These are phyloP conservation scores for Phoronis australis DNA, from an alignment of 2,888 invertebrate species.

Conservation along the genomic window DNA sequence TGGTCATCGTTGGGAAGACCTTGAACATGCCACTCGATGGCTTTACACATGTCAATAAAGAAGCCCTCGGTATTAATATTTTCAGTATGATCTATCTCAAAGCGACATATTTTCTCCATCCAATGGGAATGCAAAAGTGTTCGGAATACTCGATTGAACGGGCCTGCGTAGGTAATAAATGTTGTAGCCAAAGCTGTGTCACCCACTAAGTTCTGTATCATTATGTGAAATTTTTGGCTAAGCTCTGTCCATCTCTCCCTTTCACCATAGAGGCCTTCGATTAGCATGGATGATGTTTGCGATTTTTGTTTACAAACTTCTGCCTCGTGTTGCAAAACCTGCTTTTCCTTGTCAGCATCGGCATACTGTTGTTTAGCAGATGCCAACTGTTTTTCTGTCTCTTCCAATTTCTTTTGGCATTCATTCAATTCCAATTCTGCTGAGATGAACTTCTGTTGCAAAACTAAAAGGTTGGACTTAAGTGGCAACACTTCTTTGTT, in stretches of 20 bases:
- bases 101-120: no score
- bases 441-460: constrained; percentile 49
- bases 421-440: constrained; percentile 25
- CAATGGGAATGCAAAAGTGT: no score
- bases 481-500: constrained; percentile 93
- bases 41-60: no score
- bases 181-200: no score
- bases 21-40: no score
- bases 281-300: constrained; percentile 47
- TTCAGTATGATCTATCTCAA: no score
- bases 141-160: no score
- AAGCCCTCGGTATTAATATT: no score
- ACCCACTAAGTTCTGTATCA: no score
- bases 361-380: constrained; percentile 32
- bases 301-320: constrained; percentile 47
- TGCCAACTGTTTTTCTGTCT: constrained; percentile 31
- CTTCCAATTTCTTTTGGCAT: constrained; percentile 30
- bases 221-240: constrained; percentile 50
- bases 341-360: constrained; percentile 27
- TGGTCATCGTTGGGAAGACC: no score
- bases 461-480: constrained; percentile 52
- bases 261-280: constrained; percentile 49
- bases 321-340: constrained; percentile 49
- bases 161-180: no score
- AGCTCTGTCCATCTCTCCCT: constrained; percentile 50